These are phyloP conservation scores for Meandrina meandrites DNA, from an alignment of 92 coral and sea anemone species.

Conservation along the genomic window DNA sequence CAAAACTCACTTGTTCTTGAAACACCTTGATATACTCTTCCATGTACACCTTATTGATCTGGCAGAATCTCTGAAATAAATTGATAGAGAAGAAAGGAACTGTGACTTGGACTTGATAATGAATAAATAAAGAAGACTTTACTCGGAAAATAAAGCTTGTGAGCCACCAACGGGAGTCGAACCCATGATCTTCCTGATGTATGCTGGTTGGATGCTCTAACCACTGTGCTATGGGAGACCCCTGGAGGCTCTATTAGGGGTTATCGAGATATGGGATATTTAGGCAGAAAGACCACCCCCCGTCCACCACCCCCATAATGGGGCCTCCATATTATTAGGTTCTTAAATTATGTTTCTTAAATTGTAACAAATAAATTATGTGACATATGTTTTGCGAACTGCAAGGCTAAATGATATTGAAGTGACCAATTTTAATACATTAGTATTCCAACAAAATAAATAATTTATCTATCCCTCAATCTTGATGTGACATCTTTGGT, in stretches of 20 bases:
- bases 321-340: too few relatives aligned
- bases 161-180: too few relatives aligned
- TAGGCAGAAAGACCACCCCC: too few relatives aligned
- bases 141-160: neutral
- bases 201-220: neutral
- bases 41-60: slow-evolving; percentile 79
- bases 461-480: too few relatives aligned
- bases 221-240: neutral
- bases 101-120: neutral
- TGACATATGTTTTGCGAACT: neutral
- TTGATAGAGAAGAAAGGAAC: neutral
- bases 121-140: too few relatives aligned
- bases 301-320: too few relatives aligned
- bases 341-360: too few relatives aligned
- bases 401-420: neutral
- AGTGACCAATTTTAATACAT: neutral
- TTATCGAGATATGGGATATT: too few relatives aligned
- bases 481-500: too few relatives aligned
- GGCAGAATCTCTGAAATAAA: slow-evolving; percentile 81
- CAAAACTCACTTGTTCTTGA: slow-evolving; percentile 76
- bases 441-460: too few relatives aligned
- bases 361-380: too few relatives aligned
- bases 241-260: too few relatives aligned
- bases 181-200: neutral
- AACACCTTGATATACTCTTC: slow-evolving; percentile 89